Evolutionary conservation across 2,797 vertebrate genomes (phyloP), one percentile per base, ranked within the genome.

Genomic region (Lemur catta): DNA sequence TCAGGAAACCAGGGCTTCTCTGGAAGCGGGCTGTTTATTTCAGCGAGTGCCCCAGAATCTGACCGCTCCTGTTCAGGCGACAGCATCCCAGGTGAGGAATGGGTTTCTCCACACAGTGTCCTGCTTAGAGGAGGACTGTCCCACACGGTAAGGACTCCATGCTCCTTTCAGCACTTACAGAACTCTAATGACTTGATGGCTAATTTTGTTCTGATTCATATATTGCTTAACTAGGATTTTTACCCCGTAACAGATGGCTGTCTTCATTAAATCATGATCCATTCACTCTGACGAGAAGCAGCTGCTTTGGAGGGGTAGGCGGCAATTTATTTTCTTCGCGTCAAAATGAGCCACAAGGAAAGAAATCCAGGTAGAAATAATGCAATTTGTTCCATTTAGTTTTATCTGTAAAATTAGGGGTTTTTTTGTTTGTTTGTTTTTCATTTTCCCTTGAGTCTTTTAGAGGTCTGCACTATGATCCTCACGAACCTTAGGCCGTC

Each of bases 181-280:
- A 97, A 97, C 97, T 97, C 97, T 98, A 97, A 98, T 95, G 97
- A 82, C 92, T 97, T 97, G 95, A 97, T 95, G 94, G 93, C 89
- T 98, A 95, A 97, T 97, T 98, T 97, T 97, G 97, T 96, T 98
- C 98, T 98, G 97, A 98, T 98, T 97, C 95, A 93, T 97, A 97
- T 97, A 98, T 97, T 97, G 94, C 97, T 98, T 98, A 98, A 98
- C 98, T 98, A 98, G 96, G 80, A 96, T 96, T 98, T 91, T 98
- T 97, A 94, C 82, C 95, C 95, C 90, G 71, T 69, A 97, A 67
- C 98, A 99, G 98, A 98, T 98, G 97, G 97, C 80, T 97, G 79
- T 97, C 96, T 98, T 97, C 97, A 97, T 98, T 98, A 98, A 98
- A 98, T 98, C 97, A 98, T 95, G 94, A 98, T 97, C 98, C 98